Base-by-base conservation (phyloP, 2,797 vertebrate genomes). In the Pelochelys cantorii region DNA sequence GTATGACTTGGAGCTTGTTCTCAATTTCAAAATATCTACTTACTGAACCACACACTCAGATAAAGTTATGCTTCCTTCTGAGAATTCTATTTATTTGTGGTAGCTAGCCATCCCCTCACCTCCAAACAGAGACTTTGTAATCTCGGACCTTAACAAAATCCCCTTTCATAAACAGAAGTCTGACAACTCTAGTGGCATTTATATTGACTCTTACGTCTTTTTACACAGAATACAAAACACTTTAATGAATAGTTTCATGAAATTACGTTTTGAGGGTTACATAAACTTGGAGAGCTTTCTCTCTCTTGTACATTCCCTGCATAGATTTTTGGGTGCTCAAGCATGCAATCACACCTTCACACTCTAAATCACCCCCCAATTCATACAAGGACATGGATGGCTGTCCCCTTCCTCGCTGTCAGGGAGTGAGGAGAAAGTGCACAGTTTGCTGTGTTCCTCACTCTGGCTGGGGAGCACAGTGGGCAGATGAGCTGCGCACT, bases 41-140 rank as follows among this genome's bases (percentile, higher is more conserved):
- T 88, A 60, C 79, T 86, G 55, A 89, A 75, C 71, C 84, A 37
- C 65, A 87, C 25, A 86, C 62, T 85, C 55, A 86, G 42, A 7
- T 27, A 13, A 71, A 65, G 55, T 86, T 65, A 55, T 62, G n/a
- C 25, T 81, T 93, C 81, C 62, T 91, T 79, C 37, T 87, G 62
- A 15, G 48, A 83, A 92, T 55, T 52, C 34, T 77, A 59, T 9
- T 71, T 3, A 15, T 62, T 62, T 62, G 60, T 62, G 27, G 60
- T 62, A 62, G 29, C 27, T 62, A 62, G 31, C 14, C 60, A 29
- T 15, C 60, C 29, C 29, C 29, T 31, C 29, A 57, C 6, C 60
- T 6, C 60, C 29, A 62, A 14, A 62, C 27, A 31, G 27, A 62
- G 59, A 60, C 5, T 12, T 29, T 62, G 27, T 62, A 62, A 62